Base-by-base conservation (phyloP, 2,113 vertebrate species). In the Spheniscus mendiculus region DNA sequence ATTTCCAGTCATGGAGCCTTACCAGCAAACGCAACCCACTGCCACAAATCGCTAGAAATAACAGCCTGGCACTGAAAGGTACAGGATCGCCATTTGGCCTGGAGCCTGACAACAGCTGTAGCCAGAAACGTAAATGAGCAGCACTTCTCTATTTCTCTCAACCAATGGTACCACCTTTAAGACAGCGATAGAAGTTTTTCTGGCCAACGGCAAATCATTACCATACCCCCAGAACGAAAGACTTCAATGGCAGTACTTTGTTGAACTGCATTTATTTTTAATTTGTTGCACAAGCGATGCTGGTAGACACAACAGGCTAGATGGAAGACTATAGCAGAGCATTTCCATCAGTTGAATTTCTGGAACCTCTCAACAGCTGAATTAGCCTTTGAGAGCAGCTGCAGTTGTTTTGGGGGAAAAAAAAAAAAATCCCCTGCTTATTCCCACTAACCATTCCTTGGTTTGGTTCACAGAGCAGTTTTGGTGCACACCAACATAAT, bases 101-200 rank as follows among this genome's bases (percentile, higher is more conserved):
- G 0, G 13, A 74, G 74, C 52, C 81, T 72, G 49, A 29, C 7
- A 38, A 9, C 21, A 76, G 40, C 45, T 1, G 0, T 7, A 87
- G 65, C 52, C 79, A 96, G 58, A 79, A 85, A 76, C 18, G 32
- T 36, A 87, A 87, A 55, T 34, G 30, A 94, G 73, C 55, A 55
- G 38, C 23, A 32, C 21, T 89, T 78, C 72, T 47, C 56, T 26
- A 7, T 49, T 87, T 71, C 78, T 52, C 14, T 71, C 44, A 47
- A 7, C 44, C 25, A 8, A 15, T 4, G 21, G 36, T 15, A 82
- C 52, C 65, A 95, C 56, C n/a, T 74, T 83, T 53, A 58, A 91
- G 21, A 58, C 10, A 79, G 32, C 0, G 0, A n/a, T 0, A 40
- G 22, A 79, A 69, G 16, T 4, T 36, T 47, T 66, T 82, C 74